Evolutionary conservation across 1,140 invertebrate species (phyloP), one percentile per base, ranked within the genome.

Genomic region (Sycobia sp.): DNA sequence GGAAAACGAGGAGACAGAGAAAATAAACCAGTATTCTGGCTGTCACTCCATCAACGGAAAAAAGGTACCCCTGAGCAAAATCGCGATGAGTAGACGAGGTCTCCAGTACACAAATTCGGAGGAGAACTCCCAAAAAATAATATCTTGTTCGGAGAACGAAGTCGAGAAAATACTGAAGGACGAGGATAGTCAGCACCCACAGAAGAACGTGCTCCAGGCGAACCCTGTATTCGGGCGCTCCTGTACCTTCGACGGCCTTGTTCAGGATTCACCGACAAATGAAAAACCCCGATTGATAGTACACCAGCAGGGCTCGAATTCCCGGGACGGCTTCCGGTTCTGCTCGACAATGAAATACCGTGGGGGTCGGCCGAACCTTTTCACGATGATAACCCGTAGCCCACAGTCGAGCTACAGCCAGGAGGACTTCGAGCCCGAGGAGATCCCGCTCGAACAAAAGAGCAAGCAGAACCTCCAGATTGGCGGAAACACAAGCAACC

Each of bases 391-490:
- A 10, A 87, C 82, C 54, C 84, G 86, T 44, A 88, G 87, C 62
- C 86, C 87, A 0, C 86, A 88, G 39, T 89, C 88, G 0, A 89
- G 87, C 67, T 89, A 87, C 13, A 88, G 87, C 44, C 87, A 89
- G 70, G 88, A 90, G 69, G 88, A 90, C 50, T 88, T 88, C 66
- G 87, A 86, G 39, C 80, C 82, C 0, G 83, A 85, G 36, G 62
- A 65, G 11, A 71, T 71, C 20, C 32, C 62, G 0, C 62, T 69
- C 11, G 81, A 10, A 58, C 76, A 29, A 67, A 78, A 34, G 75
- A 77, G 75, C 0, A 72, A 74, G 18, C 84, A 84, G 7, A 86
- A 87, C 43, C 86, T 86, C 66, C 71, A 89, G 38, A 83, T 85
- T 0, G 82, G 86, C 0, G 82, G 86, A 0, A 82, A 65, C 0